Evolutionary conservation across 2,797 vertebrate genomes (phyloP).

Genomic region (Lutjanus campechanus): DNA sequence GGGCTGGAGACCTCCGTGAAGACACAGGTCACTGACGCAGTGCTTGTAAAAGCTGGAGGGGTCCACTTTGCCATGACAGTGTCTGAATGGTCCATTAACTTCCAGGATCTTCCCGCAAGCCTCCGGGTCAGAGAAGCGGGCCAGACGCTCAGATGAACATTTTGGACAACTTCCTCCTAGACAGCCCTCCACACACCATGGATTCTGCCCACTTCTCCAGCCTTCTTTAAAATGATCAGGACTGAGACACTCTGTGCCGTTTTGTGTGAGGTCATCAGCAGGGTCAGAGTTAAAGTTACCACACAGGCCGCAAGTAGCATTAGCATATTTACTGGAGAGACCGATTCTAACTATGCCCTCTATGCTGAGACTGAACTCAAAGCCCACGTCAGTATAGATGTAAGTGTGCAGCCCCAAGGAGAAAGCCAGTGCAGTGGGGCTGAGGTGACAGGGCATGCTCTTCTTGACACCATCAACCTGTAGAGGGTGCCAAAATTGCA

Average conservation of each 20-base stretch:
- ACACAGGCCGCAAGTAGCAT: conserved; percentile 77
- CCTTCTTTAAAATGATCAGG: conserved; percentile 61
- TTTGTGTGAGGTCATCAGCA: conserved; percentile 67
- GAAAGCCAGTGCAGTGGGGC: conserved; percentile 50
- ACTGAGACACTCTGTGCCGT: conserved; percentile 42
- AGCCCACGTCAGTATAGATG: conserved; percentile 58
- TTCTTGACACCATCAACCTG: conserved; percentile 79
- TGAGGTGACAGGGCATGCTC: conserved; percentile 66
- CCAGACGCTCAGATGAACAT: conserved; percentile 64
- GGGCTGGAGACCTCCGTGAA: conserved; percentile 62
- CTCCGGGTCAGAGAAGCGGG: conserved; percentile 56
- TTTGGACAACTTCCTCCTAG: conserved; percentile 64
- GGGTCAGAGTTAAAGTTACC: conserved; percentile 79
- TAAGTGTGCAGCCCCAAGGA: conserved; percentile 66
- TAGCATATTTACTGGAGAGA: conserved; percentile 75
- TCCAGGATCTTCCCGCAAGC: conserved; percentile 66
- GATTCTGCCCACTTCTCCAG: conserved; percentile 74
- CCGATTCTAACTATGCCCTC: conserved; percentile 63
- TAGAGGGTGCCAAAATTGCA: conserved; percentile 64
- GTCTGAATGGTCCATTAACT: conserved; percentile 77
- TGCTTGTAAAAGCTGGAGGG: conserved; percentile 67
- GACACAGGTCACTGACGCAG: conserved; percentile 79
- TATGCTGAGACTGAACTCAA: conserved; percentile 70
- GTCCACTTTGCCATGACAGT: conserved; percentile 73
- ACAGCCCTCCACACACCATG: conserved; percentile 72